phyloP scores from a whole-genome alignment of 2,888 invertebrate genomes.

The Eristalinus sepulchralis region DNA sequence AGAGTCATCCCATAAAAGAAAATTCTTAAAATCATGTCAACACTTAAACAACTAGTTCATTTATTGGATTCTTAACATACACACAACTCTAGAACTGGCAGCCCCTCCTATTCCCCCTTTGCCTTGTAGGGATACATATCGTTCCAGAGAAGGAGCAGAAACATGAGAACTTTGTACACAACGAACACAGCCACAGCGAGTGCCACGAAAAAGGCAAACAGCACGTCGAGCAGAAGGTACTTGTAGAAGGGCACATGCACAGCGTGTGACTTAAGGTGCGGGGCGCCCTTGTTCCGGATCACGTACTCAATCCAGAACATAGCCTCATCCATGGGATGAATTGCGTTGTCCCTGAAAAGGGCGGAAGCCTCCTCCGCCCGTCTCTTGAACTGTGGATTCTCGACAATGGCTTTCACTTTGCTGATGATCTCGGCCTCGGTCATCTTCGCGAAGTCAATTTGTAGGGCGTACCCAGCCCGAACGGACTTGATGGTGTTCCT shows the following conservation, averaged over 20 bases:
- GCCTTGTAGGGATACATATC: slow-evolving; percentile 1
- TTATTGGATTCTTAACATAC: neutral
- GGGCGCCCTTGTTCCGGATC: slow-evolving; percentile 80
- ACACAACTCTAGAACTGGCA: neutral
- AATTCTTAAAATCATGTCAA: neutral
- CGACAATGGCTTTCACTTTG: slow-evolving; percentile 78
- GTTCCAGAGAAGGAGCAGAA: neutral
- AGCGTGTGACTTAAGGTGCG: slow-evolving; percentile 79
- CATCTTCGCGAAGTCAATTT: slow-evolving; percentile 77
- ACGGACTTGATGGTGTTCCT: slow-evolving; percentile 79
- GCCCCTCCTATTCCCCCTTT: slow-evolving; percentile 27
- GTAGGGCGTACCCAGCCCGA: slow-evolving; percentile 79
- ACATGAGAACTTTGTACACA: slow-evolving; percentile 4
- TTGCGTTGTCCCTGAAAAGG: slow-evolving; percentile 82
- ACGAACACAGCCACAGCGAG: slow-evolving; percentile 38
- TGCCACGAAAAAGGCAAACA: slow-evolving; percentile 79
- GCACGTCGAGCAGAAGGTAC: slow-evolving; percentile 82
- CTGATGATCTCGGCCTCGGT: slow-evolving; percentile 77
- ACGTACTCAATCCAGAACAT: slow-evolving; percentile 85
- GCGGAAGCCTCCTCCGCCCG: slow-evolving; percentile 81
- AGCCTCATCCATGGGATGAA: slow-evolving; percentile 83
- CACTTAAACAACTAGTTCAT: neutral
- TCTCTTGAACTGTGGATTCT: slow-evolving; percentile 79
- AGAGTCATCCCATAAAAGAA: too few relatives aligned
- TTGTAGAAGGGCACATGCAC: slow-evolving; percentile 80